phyloP scores from a whole-genome alignment of 2,113 vertebrate genomes.

The Rhodinocichla rosea region DNA sequence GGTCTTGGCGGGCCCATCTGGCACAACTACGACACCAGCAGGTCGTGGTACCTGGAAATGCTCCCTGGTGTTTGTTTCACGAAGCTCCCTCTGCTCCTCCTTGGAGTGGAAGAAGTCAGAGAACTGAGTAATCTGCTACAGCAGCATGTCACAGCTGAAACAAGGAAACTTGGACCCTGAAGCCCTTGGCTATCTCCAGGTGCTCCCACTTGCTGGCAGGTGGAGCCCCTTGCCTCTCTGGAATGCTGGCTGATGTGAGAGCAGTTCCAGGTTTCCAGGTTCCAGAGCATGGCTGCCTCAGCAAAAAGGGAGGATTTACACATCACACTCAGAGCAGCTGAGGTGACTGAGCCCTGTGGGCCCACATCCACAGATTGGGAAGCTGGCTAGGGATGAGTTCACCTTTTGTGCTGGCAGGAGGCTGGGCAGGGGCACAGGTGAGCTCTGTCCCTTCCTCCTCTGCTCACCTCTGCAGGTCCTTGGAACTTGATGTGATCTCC shows the following conservation, averaged over 20 bases:
- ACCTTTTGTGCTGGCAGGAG: neutral
- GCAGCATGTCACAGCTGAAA: neutral
- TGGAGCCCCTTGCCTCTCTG: neutral
- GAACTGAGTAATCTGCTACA: neutral
- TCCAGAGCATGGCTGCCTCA: neutral
- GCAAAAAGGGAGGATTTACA: no score
- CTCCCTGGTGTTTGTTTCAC: neutral
- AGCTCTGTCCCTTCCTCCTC: neutral
- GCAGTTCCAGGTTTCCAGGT: neutral
- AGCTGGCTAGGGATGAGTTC: neutral
- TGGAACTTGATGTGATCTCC: neutral
- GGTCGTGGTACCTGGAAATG: neutral
- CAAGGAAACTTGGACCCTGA: neutral
- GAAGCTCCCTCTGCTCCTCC: neutral
- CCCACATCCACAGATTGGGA: accelerated
- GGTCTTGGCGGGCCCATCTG: accelerated
- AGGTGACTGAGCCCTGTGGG: neutral
- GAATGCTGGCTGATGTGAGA: neutral
- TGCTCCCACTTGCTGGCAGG: neutral
- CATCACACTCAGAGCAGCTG: neutral
- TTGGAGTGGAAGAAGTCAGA: neutral
- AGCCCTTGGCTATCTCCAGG: neutral
- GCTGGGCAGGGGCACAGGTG: neutral
- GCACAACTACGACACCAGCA: neutral
- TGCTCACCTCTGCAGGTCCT: neutral